phyloP scores from a whole-genome alignment of 2,113 vertebrate genomes.

The Stegostoma tigrinum region DNA sequence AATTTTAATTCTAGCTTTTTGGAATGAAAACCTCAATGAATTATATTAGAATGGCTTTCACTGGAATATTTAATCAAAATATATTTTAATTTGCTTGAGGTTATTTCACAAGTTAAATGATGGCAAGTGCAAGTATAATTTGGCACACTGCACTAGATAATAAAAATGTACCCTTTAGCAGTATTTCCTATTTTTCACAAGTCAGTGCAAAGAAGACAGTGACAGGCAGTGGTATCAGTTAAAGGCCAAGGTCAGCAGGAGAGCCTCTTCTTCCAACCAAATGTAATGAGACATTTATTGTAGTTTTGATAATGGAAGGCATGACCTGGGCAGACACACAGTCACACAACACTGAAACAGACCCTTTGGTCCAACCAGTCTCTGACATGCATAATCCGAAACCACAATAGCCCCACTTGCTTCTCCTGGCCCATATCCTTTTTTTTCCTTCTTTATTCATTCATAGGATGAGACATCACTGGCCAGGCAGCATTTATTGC shows the following conservation, averaged over 20 bases:
- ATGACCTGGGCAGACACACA: not conserved
- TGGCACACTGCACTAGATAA: not conserved
- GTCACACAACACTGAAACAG: no score
- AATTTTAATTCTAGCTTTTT: not conserved
- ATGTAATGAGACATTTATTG: not conserved
- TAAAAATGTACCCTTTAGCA: not conserved
- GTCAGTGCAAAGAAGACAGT: not conserved
- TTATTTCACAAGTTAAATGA: constrained; percentile 24
- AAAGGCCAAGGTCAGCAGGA: not conserved
- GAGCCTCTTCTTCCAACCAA: not conserved
- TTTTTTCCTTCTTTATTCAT: no score
- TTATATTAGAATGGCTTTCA: not conserved
- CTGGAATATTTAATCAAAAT: constrained; percentile 26
- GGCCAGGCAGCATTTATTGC: no score
- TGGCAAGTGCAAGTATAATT: constrained; percentile 23
- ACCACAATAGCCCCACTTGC: no score
- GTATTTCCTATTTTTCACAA: not conserved
- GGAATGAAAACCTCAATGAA: constrained; percentile 11
- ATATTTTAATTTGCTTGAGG: constrained; percentile 21
- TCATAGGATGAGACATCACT: no score
- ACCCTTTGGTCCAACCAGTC: no score
- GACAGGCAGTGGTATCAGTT: not conserved
- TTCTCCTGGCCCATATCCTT: no score
- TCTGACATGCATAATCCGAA: no score
- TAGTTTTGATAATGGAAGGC: not conserved